Conservation (phyloP, 1,140 invertebrate genomes). For the Ctenoplectra terminalis region DNA sequence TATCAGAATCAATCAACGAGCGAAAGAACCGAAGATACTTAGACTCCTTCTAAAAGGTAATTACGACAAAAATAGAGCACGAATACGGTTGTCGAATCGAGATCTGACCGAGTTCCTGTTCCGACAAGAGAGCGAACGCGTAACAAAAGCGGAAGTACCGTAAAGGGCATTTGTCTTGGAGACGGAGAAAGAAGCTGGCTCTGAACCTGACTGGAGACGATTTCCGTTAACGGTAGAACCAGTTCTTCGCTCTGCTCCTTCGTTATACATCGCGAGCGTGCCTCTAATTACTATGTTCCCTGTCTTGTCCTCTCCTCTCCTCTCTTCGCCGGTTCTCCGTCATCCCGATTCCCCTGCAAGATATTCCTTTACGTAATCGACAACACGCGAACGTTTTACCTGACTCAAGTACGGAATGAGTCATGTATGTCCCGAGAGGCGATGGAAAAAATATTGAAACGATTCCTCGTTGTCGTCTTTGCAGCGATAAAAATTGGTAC, state of each 20-base stretch:
- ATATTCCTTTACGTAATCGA: slow-evolving; percentile 60
- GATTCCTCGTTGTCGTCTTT: not conserved
- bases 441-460: slow-evolving; percentile 1
- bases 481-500: not conserved
- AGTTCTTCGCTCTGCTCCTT: slow-evolving; percentile 24
- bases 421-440: slow-evolving; percentile 1
- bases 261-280: slow-evolving; percentile 32
- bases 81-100: not conserved
- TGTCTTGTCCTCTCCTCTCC: not conserved
- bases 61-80: not conserved
- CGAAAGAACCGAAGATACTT: not conserved
- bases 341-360: slow-evolving; percentile 32
- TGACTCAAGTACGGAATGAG: slow-evolving; percentile 50
- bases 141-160: slow-evolving; percentile 49
- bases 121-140: not conserved
- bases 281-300: slow-evolving; percentile 44
- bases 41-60: not conserved
- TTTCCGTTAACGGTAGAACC: slow-evolving; percentile 57
- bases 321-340: not conserved
- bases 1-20: not conserved
- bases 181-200: slow-evolving; percentile 9
- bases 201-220: slow-evolving; percentile 26
- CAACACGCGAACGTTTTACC: slow-evolving; percentile 61
- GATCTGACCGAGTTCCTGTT: slow-evolving; percentile 43
- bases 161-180: slow-evolving; percentile 27